Conservation (phyloP, 1,140 invertebrate species). For the Halyomorpha halys region DNA sequence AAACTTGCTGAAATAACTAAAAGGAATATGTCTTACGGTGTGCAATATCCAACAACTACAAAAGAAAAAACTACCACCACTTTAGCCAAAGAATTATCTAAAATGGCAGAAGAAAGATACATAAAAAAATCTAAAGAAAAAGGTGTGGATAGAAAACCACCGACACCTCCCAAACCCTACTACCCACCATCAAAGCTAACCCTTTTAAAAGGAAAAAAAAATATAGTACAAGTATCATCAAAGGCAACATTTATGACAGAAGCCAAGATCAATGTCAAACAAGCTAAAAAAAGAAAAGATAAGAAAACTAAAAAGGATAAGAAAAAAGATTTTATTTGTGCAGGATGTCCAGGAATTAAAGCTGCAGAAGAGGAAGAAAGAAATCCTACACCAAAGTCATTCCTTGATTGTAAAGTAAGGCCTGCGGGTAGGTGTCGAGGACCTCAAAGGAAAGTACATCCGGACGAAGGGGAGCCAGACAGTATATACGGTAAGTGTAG, state of each 20-base stretch:
- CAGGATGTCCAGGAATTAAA: constrained; percentile 2
- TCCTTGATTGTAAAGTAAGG: background rate
- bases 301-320: background rate
- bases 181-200: background rate
- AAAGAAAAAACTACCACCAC: background rate
- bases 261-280: background rate
- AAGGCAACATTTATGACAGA: background rate
- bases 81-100: background rate
- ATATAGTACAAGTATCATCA: background rate
- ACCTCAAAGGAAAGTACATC: background rate
- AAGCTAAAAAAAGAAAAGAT: background rate
- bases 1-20: background rate
- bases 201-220: background rate
- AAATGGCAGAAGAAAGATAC: background rate
- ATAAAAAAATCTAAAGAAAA: background rate
- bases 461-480: background rate
- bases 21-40: background rate
- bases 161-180: background rate
- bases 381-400: background rate
- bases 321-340: background rate
- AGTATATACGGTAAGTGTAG: background rate
- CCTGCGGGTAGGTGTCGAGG: background rate
- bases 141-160: background rate
- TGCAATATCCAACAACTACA: background rate
- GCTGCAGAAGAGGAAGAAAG: background rate